phyloP scores from a whole-genome alignment of 2,888 invertebrate genomes.

The Flexamia atlantica region DNA sequence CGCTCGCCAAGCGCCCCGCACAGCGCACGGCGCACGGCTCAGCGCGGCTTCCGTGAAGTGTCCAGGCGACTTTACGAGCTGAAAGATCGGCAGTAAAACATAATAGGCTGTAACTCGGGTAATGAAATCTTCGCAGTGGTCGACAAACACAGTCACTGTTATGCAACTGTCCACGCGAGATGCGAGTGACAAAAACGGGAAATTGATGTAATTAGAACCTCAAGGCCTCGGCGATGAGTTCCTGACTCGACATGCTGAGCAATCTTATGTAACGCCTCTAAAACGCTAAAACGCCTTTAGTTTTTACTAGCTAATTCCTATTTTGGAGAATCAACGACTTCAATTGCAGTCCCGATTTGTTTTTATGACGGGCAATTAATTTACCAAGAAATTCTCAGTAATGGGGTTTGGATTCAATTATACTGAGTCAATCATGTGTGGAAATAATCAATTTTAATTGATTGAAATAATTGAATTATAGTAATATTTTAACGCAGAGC shows the following conservation, averaged over 20 bases:
- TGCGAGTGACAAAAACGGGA: constrained; percentile 10
- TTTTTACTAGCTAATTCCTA: background rate
- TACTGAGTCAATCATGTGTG: too few relatives aligned
- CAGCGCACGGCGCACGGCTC: background rate
- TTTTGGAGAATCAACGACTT: background rate
- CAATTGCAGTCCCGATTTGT: too few relatives aligned
- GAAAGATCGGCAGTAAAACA: constrained; percentile 27
- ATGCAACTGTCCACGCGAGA: background rate
- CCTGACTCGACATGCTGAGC: background rate
- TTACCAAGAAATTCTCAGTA: too few relatives aligned
- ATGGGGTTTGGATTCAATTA: too few relatives aligned
- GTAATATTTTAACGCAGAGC: too few relatives aligned
- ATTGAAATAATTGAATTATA: too few relatives aligned
- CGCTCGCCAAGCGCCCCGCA: too few relatives aligned
- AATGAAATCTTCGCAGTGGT: constrained; percentile 14
- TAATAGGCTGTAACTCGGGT: background rate
- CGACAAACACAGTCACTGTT: background rate
- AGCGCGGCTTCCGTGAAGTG: background rate
- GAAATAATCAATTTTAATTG: too few relatives aligned
- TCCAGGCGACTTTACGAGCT: background rate
- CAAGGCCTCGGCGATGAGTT: background rate
- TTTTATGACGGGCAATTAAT: too few relatives aligned
- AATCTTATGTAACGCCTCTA: background rate
- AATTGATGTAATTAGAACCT: background rate
- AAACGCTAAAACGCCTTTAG: background rate